Evolutionary conservation across 2,113 vertebrate species (phyloP).

Genomic region (Oncorhynchus masou): DNA sequence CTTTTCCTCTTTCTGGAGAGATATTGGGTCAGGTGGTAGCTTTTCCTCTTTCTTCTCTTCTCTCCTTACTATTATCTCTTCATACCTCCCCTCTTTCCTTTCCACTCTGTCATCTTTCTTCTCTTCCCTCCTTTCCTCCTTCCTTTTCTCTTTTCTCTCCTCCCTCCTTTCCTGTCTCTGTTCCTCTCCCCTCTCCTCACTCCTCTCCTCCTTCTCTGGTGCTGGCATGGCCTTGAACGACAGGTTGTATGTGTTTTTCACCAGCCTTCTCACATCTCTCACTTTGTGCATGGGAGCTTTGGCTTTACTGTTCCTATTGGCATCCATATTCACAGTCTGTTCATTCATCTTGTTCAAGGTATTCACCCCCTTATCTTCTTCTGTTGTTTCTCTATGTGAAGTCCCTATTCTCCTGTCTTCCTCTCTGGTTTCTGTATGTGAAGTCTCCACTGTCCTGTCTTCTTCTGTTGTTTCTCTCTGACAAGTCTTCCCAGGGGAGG

Average conservation of each 20-base stretch:
- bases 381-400: no score
- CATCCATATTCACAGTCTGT: slow-evolving; percentile 48
- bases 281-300: slow-evolving; percentile 77
- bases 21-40: slow-evolving; percentile 24
- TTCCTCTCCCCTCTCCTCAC: neutral
- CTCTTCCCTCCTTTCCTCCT: slow-evolving; percentile 13
- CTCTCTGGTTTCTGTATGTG: slow-evolving; percentile 2
- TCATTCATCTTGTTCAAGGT: slow-evolving; percentile 12
- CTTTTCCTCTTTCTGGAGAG: slow-evolving; percentile 19
- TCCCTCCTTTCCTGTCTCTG: slow-evolving; percentile 16
- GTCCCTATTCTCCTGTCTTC: slow-evolving; percentile 13
- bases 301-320: slow-evolving; percentile 38
- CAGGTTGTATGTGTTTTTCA: slow-evolving; percentile 85
- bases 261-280: slow-evolving; percentile 84
- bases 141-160: slow-evolving; percentile 7
- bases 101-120: slow-evolving; percentile 20
- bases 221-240: slow-evolving; percentile 70
- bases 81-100: neutral
- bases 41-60: slow-evolving; percentile 6
- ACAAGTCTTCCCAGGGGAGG: slow-evolving; percentile 21
- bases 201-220: slow-evolving; percentile 26
- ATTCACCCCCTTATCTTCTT: slow-evolving; percentile 6
- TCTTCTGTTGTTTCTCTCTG: slow-evolving; percentile 14
- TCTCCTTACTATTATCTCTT: slow-evolving; percentile 7
- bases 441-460: slow-evolving; percentile 13